Evolutionary conservation across 1,140 invertebrate genomes (phyloP), one percentile per base, ranked within the genome.

Genomic region (Hypsibius dujardini): DNA sequence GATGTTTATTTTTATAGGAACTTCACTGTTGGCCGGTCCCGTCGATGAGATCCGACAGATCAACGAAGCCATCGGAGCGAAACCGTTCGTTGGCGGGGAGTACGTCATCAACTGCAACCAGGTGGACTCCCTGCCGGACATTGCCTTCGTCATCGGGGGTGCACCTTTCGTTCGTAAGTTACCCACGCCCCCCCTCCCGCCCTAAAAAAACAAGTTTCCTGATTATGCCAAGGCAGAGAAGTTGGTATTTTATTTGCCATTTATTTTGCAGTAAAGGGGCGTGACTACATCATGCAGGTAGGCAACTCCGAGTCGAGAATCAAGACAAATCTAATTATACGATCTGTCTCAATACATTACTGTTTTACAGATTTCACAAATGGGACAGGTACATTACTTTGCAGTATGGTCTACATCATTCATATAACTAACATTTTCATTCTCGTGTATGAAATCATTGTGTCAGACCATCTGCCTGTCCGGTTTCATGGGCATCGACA

Each of bases 401-500:
- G 28, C 28, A 28, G 28, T 28, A 28, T 28, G 28, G 28, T 28
- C 28, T 0, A 0, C 28, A 28, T 28, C 28, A 28, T 28, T 28
- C 28, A 28, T 28, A 28, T 28, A 28, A 28, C 28, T 28, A 28
- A 28, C 28, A 28, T 28, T 28, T 28, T 28, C 28, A 28, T 28
- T 28, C 0, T 28, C 28, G 28, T 28, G 28, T 28, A 28, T 28
- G 28, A 28, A 28, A 28, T 28, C 28, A 28, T 28, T 28, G 28
- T 28, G 28, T 28, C 78, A 84, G 73, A 81, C 88, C 1, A 85
- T 95, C 70, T 98, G 95, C 76, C 79, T 98, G 56, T 93, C 90
- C 76, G 95, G 94, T 70, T 98, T 98, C 79, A 90, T 95, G 85
- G 92, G 92, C 56, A 86, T 99, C 75, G 94, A 98, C 79, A 87